Conservation (phyloP, 1,140 invertebrate species). For the Coptotermes formosanus region DNA sequence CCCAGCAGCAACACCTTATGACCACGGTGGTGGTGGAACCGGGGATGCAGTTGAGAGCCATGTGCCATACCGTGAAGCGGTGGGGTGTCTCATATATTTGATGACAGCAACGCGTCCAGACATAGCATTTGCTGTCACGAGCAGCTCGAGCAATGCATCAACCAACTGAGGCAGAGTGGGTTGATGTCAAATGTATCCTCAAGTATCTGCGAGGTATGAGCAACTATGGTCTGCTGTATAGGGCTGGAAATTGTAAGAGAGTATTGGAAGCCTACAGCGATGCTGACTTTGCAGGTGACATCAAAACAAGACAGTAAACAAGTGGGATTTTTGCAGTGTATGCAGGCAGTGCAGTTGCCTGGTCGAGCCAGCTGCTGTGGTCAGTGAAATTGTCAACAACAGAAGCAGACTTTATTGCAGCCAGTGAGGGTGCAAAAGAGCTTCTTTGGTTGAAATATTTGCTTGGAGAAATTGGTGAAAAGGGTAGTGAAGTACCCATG, state of each 20-base stretch:
- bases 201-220: background rate
- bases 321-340: too few species aligned
- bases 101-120: background rate
- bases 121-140: background rate
- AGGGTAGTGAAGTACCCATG: too few species aligned
- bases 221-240: background rate
- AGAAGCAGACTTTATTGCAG: too few species aligned
- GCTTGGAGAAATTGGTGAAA: too few species aligned
- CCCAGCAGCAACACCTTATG: background rate
- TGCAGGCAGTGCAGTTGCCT: too few species aligned
- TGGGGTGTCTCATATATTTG: background rate
- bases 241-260: background rate
- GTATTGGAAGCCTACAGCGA: background rate
- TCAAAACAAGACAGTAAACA: too few species aligned
- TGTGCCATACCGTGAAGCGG: background rate
- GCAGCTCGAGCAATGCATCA: background rate
- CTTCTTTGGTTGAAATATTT: too few species aligned
- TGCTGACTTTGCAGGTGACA: too few species aligned
- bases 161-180: background rate
- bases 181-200: background rate
- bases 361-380: too few species aligned
- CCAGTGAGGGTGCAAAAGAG: too few species aligned
- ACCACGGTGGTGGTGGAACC: background rate
- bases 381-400: too few species aligned
- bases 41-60: background rate